Conservation (phyloP, 2,888 invertebrate genomes). For the Unio pictorum region DNA sequence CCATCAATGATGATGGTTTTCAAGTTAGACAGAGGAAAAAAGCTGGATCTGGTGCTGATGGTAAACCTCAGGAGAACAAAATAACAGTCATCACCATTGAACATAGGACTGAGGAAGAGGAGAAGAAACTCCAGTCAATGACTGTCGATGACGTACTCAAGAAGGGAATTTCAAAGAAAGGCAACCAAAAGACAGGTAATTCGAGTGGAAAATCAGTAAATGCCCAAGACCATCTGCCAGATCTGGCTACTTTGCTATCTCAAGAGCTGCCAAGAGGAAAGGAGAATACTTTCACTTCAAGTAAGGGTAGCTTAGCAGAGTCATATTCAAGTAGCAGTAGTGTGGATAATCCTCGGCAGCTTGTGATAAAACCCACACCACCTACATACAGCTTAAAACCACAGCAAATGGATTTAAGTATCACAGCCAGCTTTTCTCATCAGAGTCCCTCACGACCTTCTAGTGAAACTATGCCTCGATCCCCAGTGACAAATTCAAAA, state of each 20-base stretch:
- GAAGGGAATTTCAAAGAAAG: constrained; percentile 19
- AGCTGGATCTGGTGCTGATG: constrained; percentile 40
- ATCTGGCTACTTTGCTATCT: too few relatives aligned
- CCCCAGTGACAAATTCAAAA: too few relatives aligned
- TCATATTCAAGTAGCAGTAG: constrained; percentile 30
- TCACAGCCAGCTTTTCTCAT: constrained; percentile 2
- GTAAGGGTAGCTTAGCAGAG: constrained; percentile 37
- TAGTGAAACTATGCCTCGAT: too few relatives aligned
- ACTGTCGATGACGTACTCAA: constrained; percentile 54
- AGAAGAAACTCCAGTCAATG: constrained; percentile 42
- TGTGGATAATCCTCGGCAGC: constrained; percentile 23
- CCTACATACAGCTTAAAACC: constrained; percentile 33
- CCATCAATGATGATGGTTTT: constrained; percentile 34
- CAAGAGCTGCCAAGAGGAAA: too few relatives aligned
- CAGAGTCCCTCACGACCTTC: too few relatives aligned
- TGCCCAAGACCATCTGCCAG: too few relatives aligned
- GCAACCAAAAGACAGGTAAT: too few relatives aligned
- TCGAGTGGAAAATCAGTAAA: too few relatives aligned
- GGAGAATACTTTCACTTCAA: constrained; percentile 10
- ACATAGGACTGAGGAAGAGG: constrained; percentile 41
- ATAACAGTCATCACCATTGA: constrained; percentile 54
- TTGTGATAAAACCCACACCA: constrained; percentile 31
- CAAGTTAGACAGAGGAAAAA: constrained; percentile 55
- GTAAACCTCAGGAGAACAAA: constrained; percentile 42
- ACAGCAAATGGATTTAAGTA: constrained; percentile 31